phyloP scores from a whole-genome alignment of 2,888 invertebrate genomes.

The Candidula unifasciata region DNA sequence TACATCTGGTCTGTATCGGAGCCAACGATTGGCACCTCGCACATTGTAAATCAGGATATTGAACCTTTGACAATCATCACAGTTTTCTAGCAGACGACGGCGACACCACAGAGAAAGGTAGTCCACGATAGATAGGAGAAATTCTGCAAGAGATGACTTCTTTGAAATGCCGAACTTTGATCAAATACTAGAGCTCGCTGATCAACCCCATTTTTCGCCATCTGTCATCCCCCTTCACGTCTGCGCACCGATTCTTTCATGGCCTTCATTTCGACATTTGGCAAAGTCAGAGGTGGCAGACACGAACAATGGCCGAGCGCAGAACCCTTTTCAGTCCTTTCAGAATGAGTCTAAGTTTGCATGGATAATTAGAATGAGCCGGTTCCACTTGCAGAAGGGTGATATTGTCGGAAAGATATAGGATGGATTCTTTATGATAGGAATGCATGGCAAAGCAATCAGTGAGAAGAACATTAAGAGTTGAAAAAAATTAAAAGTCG shows the following conservation, averaged over 20 bases:
- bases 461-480: neutral
- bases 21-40: too few relatives aligned
- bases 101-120: too few relatives aligned
- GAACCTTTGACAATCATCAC: too few relatives aligned
- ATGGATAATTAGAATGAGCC: conserved; percentile 38
- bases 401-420: neutral
- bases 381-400: neutral
- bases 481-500: neutral
- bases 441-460: neutral
- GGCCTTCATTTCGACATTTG: conserved; percentile 40
- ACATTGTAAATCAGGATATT: too few relatives aligned
- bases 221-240: conserved; percentile 29
- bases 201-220: conserved; percentile 6
- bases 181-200: conserved; percentile 27
- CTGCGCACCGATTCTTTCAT: conserved; percentile 37
- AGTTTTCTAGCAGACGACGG: too few relatives aligned
- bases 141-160: too few relatives aligned
- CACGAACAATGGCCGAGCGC: neutral
- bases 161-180: neutral
- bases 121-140: too few relatives aligned
- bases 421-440: neutral
- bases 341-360: conserved; percentile 35
- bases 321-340: neutral
- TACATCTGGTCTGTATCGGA: too few relatives aligned
- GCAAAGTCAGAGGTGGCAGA: conserved; percentile 23